Percentiles rank a stretch among this genome's conserved stretches.
Conservation (phyloP, 2,113 vertebrate species). For the Malurus elegans region DNA sequence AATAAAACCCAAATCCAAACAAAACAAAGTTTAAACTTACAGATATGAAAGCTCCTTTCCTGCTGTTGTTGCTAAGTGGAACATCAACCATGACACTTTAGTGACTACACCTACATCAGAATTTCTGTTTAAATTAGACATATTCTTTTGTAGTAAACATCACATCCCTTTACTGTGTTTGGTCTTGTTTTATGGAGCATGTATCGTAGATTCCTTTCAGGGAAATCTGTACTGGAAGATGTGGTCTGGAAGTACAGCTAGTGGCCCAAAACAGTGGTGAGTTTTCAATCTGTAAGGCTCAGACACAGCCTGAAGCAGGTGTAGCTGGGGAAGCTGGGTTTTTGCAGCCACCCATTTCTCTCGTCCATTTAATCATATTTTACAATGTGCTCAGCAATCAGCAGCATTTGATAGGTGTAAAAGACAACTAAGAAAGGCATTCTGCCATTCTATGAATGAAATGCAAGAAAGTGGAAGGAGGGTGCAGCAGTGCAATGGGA, state of each 20-base stretch:
- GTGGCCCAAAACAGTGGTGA: neutral
- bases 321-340: neutral
- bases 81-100: neutral
- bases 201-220: neutral
- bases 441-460: neutral
- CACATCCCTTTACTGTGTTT: neutral
- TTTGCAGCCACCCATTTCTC: neutral
- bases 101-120: neutral
- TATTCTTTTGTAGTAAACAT: neutral
- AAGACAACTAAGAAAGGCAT: neutral
- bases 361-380: neutral
- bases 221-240: neutral
- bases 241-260: neutral
- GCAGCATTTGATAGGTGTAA: neutral
- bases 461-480: neutral
- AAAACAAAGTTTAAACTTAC: neutral
- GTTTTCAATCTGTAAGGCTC: fast-evolving
- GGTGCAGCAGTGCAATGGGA: neutral
- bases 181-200: neutral
- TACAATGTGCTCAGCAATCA: neutral
- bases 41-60: neutral
- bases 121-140: neutral
- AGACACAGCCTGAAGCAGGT: neutral
- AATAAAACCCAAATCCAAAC: neutral
- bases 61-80: neutral